Evolutionary conservation across 2,797 vertebrate species (phyloP).

Genomic region (Lemur catta): DNA sequence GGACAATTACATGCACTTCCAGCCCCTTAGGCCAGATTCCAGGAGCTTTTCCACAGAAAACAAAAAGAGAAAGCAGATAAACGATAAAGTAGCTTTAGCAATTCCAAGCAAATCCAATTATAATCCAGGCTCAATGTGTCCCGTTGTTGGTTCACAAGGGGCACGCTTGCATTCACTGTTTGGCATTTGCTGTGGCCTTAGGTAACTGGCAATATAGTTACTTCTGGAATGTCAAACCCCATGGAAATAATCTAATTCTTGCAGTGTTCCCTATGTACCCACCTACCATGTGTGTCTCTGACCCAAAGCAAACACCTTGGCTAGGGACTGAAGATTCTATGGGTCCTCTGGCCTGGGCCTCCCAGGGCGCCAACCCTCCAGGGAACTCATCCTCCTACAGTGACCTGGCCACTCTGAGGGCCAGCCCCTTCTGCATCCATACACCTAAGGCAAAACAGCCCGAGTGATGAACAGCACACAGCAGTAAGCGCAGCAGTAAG

Average conservation of each 20-base stretch:
- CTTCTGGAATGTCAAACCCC: neutral
- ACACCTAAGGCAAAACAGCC: neutral
- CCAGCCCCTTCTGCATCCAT: neutral
- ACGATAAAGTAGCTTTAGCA: neutral
- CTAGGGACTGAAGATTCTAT: neutral
- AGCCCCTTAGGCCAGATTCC: neutral
- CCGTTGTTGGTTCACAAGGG: neutral
- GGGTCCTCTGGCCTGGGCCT: neutral
- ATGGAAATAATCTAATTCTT: neutral
- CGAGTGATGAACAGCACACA: neutral
- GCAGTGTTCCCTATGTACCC: neutral
- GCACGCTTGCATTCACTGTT: neutral
- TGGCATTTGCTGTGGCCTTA: neutral
- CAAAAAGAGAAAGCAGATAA: neutral
- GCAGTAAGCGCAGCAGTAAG: neutral
- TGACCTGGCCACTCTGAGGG: neutral
- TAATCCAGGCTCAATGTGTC: neutral
- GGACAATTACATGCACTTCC: neutral
- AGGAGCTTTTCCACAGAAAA: neutral
- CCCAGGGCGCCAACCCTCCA: neutral
- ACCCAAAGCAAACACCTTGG: neutral
- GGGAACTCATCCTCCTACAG: neutral
- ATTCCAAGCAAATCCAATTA: neutral
- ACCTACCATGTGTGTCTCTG: neutral
- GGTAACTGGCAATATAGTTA: neutral